Conservation (phyloP, 2,888 invertebrate species). For the Folsomia candida region DNA sequence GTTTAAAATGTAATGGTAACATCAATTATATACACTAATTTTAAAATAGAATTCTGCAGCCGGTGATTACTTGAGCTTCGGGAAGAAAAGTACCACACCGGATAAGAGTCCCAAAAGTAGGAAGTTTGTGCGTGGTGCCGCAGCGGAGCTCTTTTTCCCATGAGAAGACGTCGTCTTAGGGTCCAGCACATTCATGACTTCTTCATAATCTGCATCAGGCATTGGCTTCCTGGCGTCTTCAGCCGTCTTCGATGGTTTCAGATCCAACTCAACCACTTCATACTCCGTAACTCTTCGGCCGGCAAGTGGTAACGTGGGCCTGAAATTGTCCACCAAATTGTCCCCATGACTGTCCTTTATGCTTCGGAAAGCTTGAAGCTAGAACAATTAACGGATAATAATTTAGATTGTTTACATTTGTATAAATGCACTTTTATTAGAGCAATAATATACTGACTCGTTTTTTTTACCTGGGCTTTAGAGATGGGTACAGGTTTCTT, state of each 20-base stretch:
- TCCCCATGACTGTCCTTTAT: conserved; percentile 31
- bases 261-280: conserved; percentile 23
- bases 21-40: too few relatives aligned
- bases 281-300: conserved; percentile 28
- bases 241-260: conserved; percentile 26
- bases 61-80: too few relatives aligned
- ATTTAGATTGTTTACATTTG: background rate
- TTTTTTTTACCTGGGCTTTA: conserved; percentile 27
- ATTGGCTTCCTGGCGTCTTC: background rate
- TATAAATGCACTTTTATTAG: background rate
- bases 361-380: conserved; percentile 39
- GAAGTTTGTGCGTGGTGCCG: background rate
- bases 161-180: background rate
- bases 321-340: conserved; percentile 42
- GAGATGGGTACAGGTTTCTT: conserved; percentile 34
- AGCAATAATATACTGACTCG: too few relatives aligned
- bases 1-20: too few relatives aligned
- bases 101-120: background rate
- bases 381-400: background rate
- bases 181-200: background rate
- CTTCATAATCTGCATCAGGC: background rate
- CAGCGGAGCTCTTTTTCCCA: too few relatives aligned
- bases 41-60: too few relatives aligned
- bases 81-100: too few relatives aligned
- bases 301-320: conserved; percentile 40